phyloP scores from a whole-genome alignment of 2,888 invertebrate genomes.

The Elmis aenea region DNA sequence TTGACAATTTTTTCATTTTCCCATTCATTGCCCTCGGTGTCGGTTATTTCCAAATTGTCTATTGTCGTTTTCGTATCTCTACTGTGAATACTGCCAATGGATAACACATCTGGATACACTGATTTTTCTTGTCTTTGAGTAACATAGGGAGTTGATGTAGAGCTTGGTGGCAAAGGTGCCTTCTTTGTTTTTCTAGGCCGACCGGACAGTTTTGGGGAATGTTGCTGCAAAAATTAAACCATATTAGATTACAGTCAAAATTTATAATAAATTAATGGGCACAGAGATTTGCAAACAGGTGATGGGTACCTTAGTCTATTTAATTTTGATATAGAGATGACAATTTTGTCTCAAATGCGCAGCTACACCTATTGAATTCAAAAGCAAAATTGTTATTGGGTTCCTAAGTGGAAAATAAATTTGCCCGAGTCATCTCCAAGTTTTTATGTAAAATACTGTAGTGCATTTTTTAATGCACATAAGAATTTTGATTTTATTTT shows the following conservation, averaged over 20 bases:
- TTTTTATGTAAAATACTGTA: too few relatives aligned
- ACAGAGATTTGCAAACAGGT: too few relatives aligned
- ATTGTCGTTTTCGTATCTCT: not conserved
- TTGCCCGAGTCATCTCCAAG: too few relatives aligned
- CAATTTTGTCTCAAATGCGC: too few relatives aligned
- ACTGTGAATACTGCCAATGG: not conserved
- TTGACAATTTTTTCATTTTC: constrained; percentile 55
- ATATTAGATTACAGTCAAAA: constrained; percentile 9
- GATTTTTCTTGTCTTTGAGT: constrained; percentile 9
- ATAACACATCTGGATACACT: constrained; percentile 10
- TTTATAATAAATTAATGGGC: not conserved
- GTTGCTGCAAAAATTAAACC: constrained; percentile 28
- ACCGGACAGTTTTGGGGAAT: constrained; percentile 48
- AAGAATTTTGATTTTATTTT: too few relatives aligned
- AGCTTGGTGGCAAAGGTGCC: constrained; percentile 60
- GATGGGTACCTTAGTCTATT: too few relatives aligned
- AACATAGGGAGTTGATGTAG: constrained; percentile 31
- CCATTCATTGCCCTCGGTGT: constrained; percentile 40
- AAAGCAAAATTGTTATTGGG: too few relatives aligned
- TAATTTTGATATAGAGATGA: too few relatives aligned
- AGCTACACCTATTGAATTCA: too few relatives aligned
- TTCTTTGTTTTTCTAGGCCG: constrained; percentile 57
- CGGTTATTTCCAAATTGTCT: not conserved
- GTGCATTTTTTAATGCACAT: too few relatives aligned
- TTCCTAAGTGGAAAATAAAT: too few relatives aligned